Percentiles rank a stretch among this genome's conserved stretches.
Evolutionary conservation across 2,797 vertebrate species (phyloP).

Genomic region (Rhincodon typus): DNA sequence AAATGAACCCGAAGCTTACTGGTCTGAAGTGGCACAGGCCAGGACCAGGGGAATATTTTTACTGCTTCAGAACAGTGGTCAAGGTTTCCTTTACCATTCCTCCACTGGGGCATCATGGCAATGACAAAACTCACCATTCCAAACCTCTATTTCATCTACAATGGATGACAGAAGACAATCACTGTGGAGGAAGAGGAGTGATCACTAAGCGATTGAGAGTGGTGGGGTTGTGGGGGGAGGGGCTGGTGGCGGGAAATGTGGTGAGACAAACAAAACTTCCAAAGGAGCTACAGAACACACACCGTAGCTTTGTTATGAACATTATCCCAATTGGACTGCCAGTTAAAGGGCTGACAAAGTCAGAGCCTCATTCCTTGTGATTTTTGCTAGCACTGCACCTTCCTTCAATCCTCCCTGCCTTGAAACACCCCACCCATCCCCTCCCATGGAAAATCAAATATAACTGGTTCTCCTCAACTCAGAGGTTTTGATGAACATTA

Average conservation of each 20-base stretch:
- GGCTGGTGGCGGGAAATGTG: too few species aligned
- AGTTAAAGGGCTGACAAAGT: neutral
- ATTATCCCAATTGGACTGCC: neutral
- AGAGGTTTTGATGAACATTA: neutral
- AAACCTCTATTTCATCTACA: neutral
- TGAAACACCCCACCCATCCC: neutral
- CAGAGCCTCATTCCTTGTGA: neutral
- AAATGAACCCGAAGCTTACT: neutral
- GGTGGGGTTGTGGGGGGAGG: neutral
- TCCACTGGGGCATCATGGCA: neutral
- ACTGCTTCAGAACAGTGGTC: neutral
- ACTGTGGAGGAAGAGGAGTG: neutral
- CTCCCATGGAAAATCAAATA: neutral
- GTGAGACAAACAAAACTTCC: neutral
- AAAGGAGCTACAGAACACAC: neutral
- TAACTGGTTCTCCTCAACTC: neutral
- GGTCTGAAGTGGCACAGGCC: neutral
- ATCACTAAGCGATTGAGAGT: neutral
- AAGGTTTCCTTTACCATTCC: neutral
- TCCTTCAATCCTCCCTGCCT: neutral
- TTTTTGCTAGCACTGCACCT: neutral
- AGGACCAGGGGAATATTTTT: neutral
- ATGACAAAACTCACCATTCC: neutral
- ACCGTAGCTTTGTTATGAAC: neutral
- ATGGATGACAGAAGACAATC: neutral